These are phyloP conservation scores for Chrysemys picta DNA, from an alignment of 2,113 vertebrate genomes.

Conservation along the genomic window DNA sequence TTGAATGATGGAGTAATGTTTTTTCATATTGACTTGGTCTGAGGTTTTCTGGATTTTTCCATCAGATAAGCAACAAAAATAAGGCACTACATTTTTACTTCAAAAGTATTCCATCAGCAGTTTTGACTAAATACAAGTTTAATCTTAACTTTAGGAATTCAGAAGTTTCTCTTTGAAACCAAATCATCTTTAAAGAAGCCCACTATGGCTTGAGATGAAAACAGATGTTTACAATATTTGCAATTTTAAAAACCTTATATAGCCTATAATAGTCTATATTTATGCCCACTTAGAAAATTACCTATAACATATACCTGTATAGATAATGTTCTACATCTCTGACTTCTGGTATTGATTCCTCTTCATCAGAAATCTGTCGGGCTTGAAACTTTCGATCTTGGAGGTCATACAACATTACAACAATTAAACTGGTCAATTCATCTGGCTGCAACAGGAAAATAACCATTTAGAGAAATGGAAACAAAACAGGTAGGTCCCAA, in stretches of 20 bases:
- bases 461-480: background rate
- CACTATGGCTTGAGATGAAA: background rate
- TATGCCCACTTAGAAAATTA: background rate
- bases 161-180: background rate
- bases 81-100: background rate
- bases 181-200: background rate
- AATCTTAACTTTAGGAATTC: background rate
- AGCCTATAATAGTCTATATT: too few relatives aligned
- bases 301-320: slow-evolving; percentile 74
- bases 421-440: slow-evolving; percentile 86
- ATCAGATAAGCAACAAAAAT: background rate
- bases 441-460: slow-evolving; percentile 79
- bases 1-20: background rate
- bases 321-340: slow-evolving; percentile 84
- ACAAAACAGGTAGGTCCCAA: background rate
- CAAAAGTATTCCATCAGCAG: background rate
- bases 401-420: slow-evolving; percentile 91
- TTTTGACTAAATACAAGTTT: background rate
- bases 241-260: background rate
- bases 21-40: background rate
- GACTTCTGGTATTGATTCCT: slow-evolving; percentile 80
- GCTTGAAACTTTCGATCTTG: slow-evolving; percentile 90
- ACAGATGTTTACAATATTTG: background rate
- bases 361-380: slow-evolving; percentile 50
- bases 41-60: background rate